Conservation (phyloP, 2,113 vertebrate species). For the Chaenocephalus aceratus region DNA sequence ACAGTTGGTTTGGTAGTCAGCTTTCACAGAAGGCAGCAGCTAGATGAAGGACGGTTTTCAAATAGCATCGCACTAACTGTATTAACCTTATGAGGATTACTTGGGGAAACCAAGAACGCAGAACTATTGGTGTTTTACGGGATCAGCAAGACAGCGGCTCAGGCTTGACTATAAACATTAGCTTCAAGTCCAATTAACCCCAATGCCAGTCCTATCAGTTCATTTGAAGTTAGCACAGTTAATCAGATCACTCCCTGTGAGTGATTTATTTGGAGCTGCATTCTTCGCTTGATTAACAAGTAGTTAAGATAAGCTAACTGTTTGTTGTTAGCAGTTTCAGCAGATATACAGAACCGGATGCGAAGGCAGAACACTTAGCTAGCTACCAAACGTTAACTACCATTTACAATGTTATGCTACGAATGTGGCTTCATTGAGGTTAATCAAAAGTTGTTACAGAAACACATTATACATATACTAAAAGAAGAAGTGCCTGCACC, state of each 20-base stretch:
- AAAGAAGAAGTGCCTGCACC: not conserved
- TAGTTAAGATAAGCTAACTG: slow-evolving; percentile 1
- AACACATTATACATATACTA: fast-evolving
- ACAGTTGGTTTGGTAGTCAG: not conserved
- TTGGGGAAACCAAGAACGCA: not conserved
- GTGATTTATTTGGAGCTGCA: not conserved
- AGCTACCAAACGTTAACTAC: not conserved
- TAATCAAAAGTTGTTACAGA: not conserved
- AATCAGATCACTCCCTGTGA: no score
- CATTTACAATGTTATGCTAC: not conserved
- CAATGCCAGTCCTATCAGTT: not conserved
- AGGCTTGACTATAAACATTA: not conserved
- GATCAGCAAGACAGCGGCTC: not conserved
- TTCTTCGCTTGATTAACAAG: not conserved
- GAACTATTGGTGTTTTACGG: not conserved
- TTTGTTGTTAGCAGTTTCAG: slow-evolving; percentile 29
- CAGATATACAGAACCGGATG: slow-evolving; percentile 25
- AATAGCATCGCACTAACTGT: not conserved
- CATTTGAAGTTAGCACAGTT: not conserved
- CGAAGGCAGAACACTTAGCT: not conserved
- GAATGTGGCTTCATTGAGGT: not conserved
- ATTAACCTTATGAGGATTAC: not conserved
- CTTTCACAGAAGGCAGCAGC: not conserved
- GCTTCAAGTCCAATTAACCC: not conserved
- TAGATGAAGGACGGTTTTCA: not conserved